Percentiles rank a stretch among this genome's conserved stretches.
These are phyloP conservation scores for Forbesichthys papilliferus DNA, from an alignment of 2,113 vertebrate species.

Conservation along the genomic window DNA sequence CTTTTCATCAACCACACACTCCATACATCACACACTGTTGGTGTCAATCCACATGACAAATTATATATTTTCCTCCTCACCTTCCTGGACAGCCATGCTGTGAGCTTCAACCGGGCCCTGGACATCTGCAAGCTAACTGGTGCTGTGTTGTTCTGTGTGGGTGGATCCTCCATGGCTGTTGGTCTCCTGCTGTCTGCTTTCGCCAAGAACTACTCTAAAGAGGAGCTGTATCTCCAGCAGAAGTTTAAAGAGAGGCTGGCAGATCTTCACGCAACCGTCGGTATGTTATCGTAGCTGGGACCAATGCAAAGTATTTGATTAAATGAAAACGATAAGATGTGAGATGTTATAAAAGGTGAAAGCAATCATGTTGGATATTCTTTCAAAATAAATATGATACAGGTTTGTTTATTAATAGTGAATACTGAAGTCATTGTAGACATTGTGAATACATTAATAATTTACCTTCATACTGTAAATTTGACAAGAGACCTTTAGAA, in stretches of 20 bases:
- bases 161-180: slow-evolving; percentile 84
- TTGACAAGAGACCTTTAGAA: too few species aligned
- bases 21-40: too few species aligned
- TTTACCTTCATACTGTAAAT: too few species aligned
- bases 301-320: too few species aligned
- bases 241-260: slow-evolving; percentile 93
- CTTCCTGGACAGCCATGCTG: slow-evolving; percentile 82
- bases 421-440: too few species aligned
- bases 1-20: too few species aligned
- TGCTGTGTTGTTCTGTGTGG: slow-evolving; percentile 90
- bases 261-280: slow-evolving; percentile 83
- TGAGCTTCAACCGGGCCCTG: slow-evolving; percentile 88
- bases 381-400: too few species aligned
- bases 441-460: too few species aligned
- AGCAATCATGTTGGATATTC: too few species aligned
- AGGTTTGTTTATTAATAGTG: too few species aligned
- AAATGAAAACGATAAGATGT: too few species aligned
- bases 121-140: slow-evolving; percentile 92
- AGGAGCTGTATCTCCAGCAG: slow-evolving; percentile 89
- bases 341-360: too few species aligned
- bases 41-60: neutral
- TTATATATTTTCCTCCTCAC: slow-evolving; percentile 26
- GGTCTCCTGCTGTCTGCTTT: slow-evolving; percentile 91
- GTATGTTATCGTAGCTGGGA: slow-evolving; percentile 25
- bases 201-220: slow-evolving; percentile 88